Conservation (phyloP, 2,113 vertebrate species). For the Rissa tridactyla region DNA sequence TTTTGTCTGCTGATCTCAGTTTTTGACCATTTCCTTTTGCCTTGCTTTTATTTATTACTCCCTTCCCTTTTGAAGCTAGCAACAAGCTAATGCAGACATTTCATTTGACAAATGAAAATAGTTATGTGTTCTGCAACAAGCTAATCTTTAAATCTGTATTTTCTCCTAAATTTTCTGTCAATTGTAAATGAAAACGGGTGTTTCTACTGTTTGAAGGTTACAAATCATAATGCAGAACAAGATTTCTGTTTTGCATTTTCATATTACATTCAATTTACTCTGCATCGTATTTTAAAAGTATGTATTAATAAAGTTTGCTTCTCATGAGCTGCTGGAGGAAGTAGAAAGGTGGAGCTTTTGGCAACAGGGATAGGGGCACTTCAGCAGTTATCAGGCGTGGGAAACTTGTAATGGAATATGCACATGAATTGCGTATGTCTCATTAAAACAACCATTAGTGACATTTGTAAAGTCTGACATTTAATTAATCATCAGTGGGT, state of each 20-base stretch:
- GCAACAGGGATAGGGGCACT: not conserved
- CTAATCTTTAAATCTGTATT: not conserved
- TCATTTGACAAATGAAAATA: not conserved
- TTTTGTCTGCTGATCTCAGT: not conserved
- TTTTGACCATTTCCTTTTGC: not conserved
- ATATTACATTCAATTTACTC: not conserved
- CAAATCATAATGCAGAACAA: not conserved
- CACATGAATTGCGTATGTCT: not conserved
- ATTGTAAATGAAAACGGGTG: not conserved
- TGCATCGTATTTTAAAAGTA: not conserved
- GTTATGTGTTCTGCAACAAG: not conserved
- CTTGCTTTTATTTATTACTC: not conserved
- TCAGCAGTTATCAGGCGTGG: not conserved
- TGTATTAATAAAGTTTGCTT: not conserved
- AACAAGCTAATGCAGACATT: not conserved
- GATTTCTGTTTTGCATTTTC: not conserved
- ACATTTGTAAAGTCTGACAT: constrained; percentile 1
- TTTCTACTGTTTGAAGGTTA: not conserved
- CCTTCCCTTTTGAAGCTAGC: not conserved
- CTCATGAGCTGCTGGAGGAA: not conserved
- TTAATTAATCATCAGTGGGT: not conserved
- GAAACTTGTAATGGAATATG: not conserved
- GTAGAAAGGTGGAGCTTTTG: not conserved
- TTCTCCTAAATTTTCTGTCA: not conserved
- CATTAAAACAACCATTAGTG: not conserved